Evolutionary conservation across 2,888 invertebrate species (phyloP).

Genomic region (Apodemia hepburni): DNA sequence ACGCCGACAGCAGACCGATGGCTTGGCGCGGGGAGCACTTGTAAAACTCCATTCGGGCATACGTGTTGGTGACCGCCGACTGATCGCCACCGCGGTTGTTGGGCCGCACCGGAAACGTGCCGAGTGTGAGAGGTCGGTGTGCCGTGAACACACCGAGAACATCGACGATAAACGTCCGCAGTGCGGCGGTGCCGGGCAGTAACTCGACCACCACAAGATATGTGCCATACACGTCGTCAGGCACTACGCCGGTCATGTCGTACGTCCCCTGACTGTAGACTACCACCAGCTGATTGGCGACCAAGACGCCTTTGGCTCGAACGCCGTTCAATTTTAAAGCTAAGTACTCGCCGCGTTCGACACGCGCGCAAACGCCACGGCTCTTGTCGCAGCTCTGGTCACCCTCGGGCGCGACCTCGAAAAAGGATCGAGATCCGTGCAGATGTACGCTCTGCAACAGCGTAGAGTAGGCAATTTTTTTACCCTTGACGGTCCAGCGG

Average conservation of each 20-base stretch:
- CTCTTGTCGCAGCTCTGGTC: background rate
- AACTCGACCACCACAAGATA: slow-evolving; percentile 12
- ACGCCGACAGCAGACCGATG: slow-evolving; percentile 5
- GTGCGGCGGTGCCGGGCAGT: background rate
- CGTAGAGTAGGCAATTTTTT: slow-evolving; percentile 14
- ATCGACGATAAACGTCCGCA: slow-evolving; percentile 10
- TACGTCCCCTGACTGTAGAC: background rate
- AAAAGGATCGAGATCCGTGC: slow-evolving; percentile 12
- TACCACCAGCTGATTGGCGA: slow-evolving; percentile 8
- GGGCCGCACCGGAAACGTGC: slow-evolving; percentile 1
- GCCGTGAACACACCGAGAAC: slow-evolving; percentile 14
- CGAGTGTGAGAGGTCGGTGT: slow-evolving; percentile 11
- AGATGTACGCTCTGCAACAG: slow-evolving; percentile 9
- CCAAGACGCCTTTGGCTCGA: slow-evolving; percentile 7
- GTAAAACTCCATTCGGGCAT: slow-evolving; percentile 3
- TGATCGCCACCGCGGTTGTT: slow-evolving; percentile 9
- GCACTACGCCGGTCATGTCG: slow-evolving; percentile 9
- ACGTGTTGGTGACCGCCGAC: slow-evolving; percentile 11
- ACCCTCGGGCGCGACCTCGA: background rate
- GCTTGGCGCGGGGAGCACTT: slow-evolving; percentile 3
- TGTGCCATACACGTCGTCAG: slow-evolving; percentile 13
- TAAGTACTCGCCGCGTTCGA: slow-evolving; percentile 7
- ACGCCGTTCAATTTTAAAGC: slow-evolving; percentile 14
- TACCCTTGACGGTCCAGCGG: slow-evolving; percentile 12
- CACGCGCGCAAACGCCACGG: slow-evolving; percentile 6